phyloP scores from a whole-genome alignment of 2,113 vertebrate genomes.

The Lophura nycthemera region DNA sequence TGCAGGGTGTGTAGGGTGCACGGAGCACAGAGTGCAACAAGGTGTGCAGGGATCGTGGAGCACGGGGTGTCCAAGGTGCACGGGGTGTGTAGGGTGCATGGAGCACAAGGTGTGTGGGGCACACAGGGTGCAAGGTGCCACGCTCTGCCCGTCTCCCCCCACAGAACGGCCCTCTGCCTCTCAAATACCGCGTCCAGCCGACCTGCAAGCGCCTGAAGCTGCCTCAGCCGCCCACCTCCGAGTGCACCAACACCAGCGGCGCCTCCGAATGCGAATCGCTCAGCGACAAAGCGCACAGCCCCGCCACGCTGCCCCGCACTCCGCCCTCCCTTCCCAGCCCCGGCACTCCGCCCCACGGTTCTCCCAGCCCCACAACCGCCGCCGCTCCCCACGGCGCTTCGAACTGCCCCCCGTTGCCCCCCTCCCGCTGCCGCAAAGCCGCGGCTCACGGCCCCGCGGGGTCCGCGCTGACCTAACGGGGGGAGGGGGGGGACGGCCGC shows the following conservation, averaged over 20 bases:
- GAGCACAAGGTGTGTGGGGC: too few species aligned
- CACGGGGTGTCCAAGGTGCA: too few species aligned
- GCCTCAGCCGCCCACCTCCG: conserved; percentile 79
- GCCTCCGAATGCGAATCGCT: conserved; percentile 91
- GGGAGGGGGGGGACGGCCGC: neutral
- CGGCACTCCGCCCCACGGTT: conserved; percentile 76
- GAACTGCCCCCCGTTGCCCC: conserved; percentile 82
- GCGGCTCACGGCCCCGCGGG: conserved; percentile 82
- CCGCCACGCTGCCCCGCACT: conserved; percentile 78
- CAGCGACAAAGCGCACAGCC: conserved; percentile 92
- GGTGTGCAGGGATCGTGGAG: too few species aligned
- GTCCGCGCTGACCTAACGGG: conserved; percentile 83
- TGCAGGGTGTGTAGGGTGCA: too few species aligned
- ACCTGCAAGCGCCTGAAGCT: conserved; percentile 84
- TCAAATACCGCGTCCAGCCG: conserved; percentile 92
- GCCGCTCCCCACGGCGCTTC: conserved; percentile 77
- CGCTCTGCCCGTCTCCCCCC: neutral
- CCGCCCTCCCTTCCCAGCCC: conserved; percentile 84
- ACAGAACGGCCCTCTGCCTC: conserved; percentile 88
- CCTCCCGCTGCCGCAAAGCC: conserved; percentile 84
- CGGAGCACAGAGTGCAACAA: too few species aligned
- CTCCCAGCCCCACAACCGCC: conserved; percentile 78
- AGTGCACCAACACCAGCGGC: conserved; percentile 87
- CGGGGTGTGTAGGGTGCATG: too few species aligned
- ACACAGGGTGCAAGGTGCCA: neutral